phyloP scores from a whole-genome alignment of 92 coral and sea anemone genomes.

The Anthopleura xanthogrammica region DNA sequence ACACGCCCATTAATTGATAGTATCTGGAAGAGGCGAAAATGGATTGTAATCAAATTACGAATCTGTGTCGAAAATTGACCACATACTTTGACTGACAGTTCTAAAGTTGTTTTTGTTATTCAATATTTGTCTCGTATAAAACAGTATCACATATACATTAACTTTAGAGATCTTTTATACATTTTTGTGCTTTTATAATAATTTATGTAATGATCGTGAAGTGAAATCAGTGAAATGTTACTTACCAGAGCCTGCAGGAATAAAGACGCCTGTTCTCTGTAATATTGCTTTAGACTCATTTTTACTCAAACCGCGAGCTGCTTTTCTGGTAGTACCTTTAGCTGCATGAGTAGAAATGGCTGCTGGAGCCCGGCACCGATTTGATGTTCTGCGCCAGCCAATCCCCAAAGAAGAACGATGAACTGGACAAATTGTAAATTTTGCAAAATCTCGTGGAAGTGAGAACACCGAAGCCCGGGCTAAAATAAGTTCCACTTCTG shows the following conservation, averaged over 20 bases:
- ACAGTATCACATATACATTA: not conserved
- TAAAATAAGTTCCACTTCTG: constrained; percentile 53
- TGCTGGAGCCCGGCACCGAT: constrained; percentile 52
- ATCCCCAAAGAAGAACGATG: constrained; percentile 62
- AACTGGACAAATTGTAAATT: constrained; percentile 53
- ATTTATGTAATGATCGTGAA: no score
- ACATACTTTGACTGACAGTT: not conserved
- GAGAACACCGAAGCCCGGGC: constrained; percentile 50
- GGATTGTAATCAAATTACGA: constrained; percentile 12
- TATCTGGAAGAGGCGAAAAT: not conserved
- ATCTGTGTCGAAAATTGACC: not conserved
- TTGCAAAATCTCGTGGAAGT: constrained; percentile 38
- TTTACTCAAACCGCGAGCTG: constrained; percentile 46
- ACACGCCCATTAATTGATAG: no score
- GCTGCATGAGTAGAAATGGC: constrained; percentile 33
- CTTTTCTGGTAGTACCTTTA: constrained; percentile 23
- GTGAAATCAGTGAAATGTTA: not conserved
- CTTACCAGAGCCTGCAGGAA: constrained; percentile 67
- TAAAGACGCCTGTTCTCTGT: constrained; percentile 47
- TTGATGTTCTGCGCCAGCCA: constrained; percentile 61
- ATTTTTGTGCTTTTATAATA: no score
- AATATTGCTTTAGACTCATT: constrained; percentile 45
- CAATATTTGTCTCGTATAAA: not conserved
- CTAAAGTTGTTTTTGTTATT: not conserved
- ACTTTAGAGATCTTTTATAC: no score